Percentiles rank a stretch among this genome's conserved stretches.
These are phyloP conservation scores for Cetonia aurata DNA, from an alignment of 2,888 invertebrate species.

Conservation along the genomic window DNA sequence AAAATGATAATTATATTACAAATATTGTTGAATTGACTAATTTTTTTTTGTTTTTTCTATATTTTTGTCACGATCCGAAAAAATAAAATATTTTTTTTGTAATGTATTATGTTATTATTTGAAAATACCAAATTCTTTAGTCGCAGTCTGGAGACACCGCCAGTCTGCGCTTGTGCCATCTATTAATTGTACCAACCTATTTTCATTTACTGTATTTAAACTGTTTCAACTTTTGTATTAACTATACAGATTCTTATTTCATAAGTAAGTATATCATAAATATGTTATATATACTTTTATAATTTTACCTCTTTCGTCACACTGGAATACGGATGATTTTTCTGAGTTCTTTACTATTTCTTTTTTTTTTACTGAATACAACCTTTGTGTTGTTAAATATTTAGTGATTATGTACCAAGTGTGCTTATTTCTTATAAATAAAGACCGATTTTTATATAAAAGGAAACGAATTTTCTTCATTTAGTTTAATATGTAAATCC, in stretches of 20 bases:
- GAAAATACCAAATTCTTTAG: conserved; percentile 42
- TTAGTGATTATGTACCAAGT: conserved; percentile 66
- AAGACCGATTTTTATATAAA: conserved; percentile 64
- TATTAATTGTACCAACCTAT: conserved; percentile 29
- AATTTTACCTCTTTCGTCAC: conserved; percentile 37
- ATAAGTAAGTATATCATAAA: too few species aligned
- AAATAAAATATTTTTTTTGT: not conserved
- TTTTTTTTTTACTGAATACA: conserved; percentile 59
- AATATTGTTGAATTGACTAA: conserved; percentile 1
- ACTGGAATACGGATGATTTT: conserved; percentile 40
- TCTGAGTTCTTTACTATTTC: conserved; percentile 56
- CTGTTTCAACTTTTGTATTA: too few species aligned
- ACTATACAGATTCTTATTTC: conserved; percentile 1
- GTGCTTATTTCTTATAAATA: conserved; percentile 68
- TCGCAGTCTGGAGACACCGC: too few species aligned
- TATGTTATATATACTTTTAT: not conserved
- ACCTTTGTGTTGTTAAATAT: conserved; percentile 57
- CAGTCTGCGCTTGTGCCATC: conserved; percentile 45
- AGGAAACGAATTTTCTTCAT: not conserved
- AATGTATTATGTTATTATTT: too few species aligned
- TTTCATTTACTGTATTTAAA: conserved; percentile 1
- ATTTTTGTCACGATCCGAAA: conserved; percentile 3
- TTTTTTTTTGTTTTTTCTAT: conserved; percentile 11
- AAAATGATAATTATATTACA: conserved; percentile 15
- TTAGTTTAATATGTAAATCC: not conserved